Base-by-base conservation (phyloP, 2,888 invertebrate species). In the Heteromyza rotundicornis region DNA sequence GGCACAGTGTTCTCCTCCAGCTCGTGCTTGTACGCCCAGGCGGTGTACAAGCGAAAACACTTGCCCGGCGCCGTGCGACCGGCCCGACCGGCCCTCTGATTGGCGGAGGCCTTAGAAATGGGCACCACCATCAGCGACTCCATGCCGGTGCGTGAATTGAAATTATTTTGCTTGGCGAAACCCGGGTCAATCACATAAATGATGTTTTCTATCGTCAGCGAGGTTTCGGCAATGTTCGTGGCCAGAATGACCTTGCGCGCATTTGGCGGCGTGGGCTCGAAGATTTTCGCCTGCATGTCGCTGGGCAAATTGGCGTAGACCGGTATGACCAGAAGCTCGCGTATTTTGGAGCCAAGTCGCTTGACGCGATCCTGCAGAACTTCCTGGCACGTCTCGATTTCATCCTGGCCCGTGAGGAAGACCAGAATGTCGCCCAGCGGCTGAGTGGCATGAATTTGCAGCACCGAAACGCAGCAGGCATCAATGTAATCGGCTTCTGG, bases 171-270 rank as follows among this genome's bases (percentile, higher is more conserved):
- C 82, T 99, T 99, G 52, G 96, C 95, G 85, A 98, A 99, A 0
- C 99, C 99, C n/a, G 98, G 97, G 85, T 99, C 99, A 69, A 99
- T 97, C 0, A 99, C 99, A 84, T 96, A 99, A 64, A 96, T 91
- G 67, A 99, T 99, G 74, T 98, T 98, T 80, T 99, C 98, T 71
- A 99, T 99, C 0, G 99, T 99, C 32, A 99, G 85, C 1, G 98
- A 98, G 0, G 99, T 99, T 85, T 99, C 99, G 0, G 99, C 99
- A 76, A 99, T 99, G 79, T 99, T 99, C 17, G 99, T 99, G 0
- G 99, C 99, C 51, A 99, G 84, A 8, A 99, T 92, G 12, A 98
- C 96, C 86, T 99, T 99, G 64, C 99, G 87, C 0, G 98, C 96
- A 65, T 95, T 94, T 8, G 93, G 93, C 44, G 99, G 99, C 0